Evolutionary conservation across 2,113 vertebrate genomes (phyloP).

Genomic region (Tragulus kanchil): DNA sequence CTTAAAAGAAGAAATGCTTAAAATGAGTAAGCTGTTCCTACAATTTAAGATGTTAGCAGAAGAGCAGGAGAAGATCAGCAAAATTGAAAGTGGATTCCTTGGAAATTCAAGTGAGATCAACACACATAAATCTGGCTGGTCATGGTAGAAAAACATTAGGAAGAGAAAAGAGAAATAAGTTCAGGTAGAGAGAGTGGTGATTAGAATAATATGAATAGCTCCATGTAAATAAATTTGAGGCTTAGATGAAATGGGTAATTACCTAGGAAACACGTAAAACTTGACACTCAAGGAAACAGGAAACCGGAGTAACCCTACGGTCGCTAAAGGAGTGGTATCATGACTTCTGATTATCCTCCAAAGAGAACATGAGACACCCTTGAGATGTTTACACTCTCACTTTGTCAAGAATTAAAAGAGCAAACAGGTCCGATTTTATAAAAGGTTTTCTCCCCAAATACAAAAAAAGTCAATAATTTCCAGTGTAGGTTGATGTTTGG

Average conservation of each 20-base stretch:
- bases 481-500: neutral
- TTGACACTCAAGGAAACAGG: neutral
- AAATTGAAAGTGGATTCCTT: neutral
- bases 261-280: neutral
- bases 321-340: neutral
- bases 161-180: neutral
- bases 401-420: conserved; percentile 1
- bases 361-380: neutral
- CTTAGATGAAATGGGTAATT: neutral
- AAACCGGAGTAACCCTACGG: neutral
- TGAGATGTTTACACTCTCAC: neutral
- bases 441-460: neutral
- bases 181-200: neutral
- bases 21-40: neutral
- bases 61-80: conserved; percentile 2
- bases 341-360: neutral
- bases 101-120: neutral
- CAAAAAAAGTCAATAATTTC: neutral
- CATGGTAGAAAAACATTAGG: neutral
- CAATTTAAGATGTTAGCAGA: neutral
- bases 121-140: neutral
- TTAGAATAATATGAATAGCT: neutral
- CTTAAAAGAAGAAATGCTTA: neutral
- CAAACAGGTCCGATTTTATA: neutral
- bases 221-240: neutral